Evolutionary conservation across 2,113 vertebrate genomes (phyloP), one percentile per base, ranked within the genome.

Genomic region (Myiozetetes cayanensis): DNA sequence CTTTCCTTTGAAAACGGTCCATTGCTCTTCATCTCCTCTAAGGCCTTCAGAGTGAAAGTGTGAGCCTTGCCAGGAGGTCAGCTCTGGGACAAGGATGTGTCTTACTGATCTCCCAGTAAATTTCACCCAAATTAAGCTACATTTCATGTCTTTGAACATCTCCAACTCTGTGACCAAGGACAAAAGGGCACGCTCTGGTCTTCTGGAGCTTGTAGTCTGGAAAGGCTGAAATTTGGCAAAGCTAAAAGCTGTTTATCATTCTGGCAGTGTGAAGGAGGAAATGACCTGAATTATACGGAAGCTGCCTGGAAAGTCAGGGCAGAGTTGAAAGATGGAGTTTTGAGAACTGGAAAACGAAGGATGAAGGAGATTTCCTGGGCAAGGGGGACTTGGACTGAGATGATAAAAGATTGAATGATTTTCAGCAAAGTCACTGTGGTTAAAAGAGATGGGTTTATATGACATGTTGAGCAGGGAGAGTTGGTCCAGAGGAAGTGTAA

Each of bases 1-100:
- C 92, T 87, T 91, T 88, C 43, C 79, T 93, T 93, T 96, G 93
- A 95, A 92, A 92, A 94, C 0, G 30, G 68, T 94, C 91, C 94
- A 21, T 75, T 81, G 86, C 91, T 90, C 73, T 56, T 58, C 84
- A 23, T 91, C 93, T 85, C 33, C 50, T 86, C 61, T 10, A 52
- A 72, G 52, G 80, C 79, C 75, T 86, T 93, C 15, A 0, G 59
- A 81, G 73, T 37, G 52, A 76, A 81, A 91, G 80, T 12, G 20
- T 61, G 59, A 93, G 88, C 90, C 76, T 84, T 85, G 78, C 85
- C 88, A 55, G 68, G 88, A 88, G 85, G 79, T 97, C 92, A 92
- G 11, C 68, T 74, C 11, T 62, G 63, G 83, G 65, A 77, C 88
- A 90, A 58, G 37, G 88, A 66, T 43, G 59, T 6, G 15, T 62